Conservation (phyloP, 2,113 vertebrate genomes). For the Notechis scutatus region DNA sequence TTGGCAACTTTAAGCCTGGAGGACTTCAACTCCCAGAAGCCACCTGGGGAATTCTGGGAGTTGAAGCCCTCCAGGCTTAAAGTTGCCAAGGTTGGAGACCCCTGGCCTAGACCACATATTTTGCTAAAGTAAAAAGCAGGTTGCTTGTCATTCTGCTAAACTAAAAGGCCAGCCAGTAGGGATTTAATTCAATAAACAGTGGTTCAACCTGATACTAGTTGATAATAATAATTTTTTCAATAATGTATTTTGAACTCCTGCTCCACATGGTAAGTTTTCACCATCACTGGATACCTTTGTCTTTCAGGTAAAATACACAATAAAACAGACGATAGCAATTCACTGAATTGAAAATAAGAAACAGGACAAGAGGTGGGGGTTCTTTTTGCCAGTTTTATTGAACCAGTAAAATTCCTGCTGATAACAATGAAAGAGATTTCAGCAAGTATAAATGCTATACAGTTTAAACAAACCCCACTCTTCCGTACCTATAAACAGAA, state of each 20-base stretch:
- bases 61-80: too few relatives aligned
- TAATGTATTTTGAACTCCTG: not conserved
- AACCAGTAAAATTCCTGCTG: slow-evolving; percentile 81
- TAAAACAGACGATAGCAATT: not conserved
- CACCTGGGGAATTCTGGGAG: too few relatives aligned
- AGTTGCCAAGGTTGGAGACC: too few relatives aligned
- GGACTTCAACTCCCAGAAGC: too few relatives aligned
- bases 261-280: not conserved
- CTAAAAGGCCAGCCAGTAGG: not conserved
- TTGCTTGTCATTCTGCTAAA: not conserved
- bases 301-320: not conserved
- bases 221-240: not conserved
- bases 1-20: too few relatives aligned
- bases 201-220: not conserved
- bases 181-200: not conserved
- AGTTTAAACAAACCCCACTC: slow-evolving; percentile 81
- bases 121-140: not conserved
- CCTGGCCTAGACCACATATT: not conserved
- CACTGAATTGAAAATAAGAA: slow-evolving; percentile 1
- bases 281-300: not conserved
- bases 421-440: slow-evolving; percentile 82
- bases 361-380: not conserved
- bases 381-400: slow-evolving; percentile 78
- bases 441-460: slow-evolving; percentile 81
- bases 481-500: slow-evolving; percentile 84